phyloP scores from a whole-genome alignment of 2,113 vertebrate species.

The Archilochus colubris region DNA sequence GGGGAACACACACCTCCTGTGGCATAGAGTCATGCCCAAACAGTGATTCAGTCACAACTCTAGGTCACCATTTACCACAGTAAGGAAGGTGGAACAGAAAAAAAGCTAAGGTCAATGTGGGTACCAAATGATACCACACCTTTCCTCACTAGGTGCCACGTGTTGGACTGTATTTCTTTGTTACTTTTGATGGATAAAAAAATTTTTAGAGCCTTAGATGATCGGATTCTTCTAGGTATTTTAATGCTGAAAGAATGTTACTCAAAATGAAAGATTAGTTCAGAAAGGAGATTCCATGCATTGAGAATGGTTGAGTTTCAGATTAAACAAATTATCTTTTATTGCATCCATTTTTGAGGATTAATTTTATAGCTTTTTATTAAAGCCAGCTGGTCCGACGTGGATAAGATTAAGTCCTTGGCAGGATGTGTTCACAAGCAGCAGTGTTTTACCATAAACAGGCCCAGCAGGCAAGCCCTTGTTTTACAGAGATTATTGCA shows the following conservation, averaged over 20 bases:
- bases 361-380: slow-evolving; percentile 54
- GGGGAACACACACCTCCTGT: not conserved
- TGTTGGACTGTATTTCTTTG: not conserved
- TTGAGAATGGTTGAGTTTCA: not conserved
- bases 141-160: not conserved
- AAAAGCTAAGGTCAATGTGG: not conserved
- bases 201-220: not conserved
- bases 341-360: slow-evolving; percentile 26
- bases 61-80: not conserved
- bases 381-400: slow-evolving; percentile 10
- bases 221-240: not conserved
- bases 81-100: not conserved
- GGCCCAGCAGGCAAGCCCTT: not conserved
- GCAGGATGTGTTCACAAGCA: not conserved
- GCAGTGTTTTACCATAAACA: not conserved
- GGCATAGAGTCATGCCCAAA: not conserved
- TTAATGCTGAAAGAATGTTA: not conserved
- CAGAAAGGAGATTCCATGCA: not conserved
- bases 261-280: not conserved
- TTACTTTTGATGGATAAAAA: not conserved
- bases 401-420: not conserved
- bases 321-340: slow-evolving; percentile 33
- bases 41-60: not conserved
- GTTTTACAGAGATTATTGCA: slow-evolving; percentile 1
- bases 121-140: not conserved